Conservation (phyloP, 2,113 vertebrate species). For the Alligator sinensis region DNA sequence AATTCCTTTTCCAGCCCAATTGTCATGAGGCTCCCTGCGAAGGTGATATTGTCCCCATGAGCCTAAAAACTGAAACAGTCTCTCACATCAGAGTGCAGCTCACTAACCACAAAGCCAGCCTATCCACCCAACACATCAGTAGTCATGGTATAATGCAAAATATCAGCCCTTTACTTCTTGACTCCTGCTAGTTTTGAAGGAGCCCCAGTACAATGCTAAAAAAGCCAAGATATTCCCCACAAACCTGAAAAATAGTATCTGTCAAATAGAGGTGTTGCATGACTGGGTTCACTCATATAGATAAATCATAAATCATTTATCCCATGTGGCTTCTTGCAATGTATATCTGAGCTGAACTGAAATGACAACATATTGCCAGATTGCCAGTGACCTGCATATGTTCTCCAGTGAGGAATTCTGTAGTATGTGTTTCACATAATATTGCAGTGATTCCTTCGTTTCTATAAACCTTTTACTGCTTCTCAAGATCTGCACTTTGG, state of each 20-base stretch:
- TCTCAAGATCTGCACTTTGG: not conserved
- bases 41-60: not conserved
- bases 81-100: accelerated
- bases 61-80: not conserved
- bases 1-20: not conserved
- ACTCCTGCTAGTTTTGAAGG: not conserved
- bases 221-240: not conserved
- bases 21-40: not conserved
- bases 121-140: not conserved
- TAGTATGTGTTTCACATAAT: not conserved
- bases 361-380: not conserved
- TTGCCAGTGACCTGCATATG: not conserved
- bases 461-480: not conserved
- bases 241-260: not conserved
- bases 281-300: not conserved
- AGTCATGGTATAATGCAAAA: not conserved
- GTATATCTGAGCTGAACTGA: not conserved
- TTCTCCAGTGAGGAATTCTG: not conserved
- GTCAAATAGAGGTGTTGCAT: accelerated
- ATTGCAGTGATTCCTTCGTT: not conserved
- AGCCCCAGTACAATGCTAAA: not conserved
- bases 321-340: not conserved
- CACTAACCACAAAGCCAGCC: not conserved
- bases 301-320: not conserved
- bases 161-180: not conserved